These are phyloP conservation scores for Sebastes variabilis DNA, from an alignment of 2,797 vertebrate species.

Conservation along the genomic window DNA sequence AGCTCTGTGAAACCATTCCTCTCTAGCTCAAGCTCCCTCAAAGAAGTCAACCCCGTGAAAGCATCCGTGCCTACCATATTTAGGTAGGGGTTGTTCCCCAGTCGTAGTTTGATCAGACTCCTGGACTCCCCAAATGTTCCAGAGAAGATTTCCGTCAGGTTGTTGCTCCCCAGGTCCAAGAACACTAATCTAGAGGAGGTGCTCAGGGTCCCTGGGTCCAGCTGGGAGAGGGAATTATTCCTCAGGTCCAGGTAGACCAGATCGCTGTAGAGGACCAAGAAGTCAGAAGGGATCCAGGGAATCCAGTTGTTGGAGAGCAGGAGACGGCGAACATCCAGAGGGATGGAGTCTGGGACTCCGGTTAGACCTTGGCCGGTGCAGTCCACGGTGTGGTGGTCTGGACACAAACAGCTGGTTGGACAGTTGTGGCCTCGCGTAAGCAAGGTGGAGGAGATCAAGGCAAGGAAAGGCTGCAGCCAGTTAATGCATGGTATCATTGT, in stretches of 20 bases:
- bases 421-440: slow-evolving; percentile 80
- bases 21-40: slow-evolving; percentile 91
- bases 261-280: slow-evolving; percentile 92
- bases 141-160: slow-evolving; percentile 88
- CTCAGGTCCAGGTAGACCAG: slow-evolving; percentile 92
- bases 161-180: slow-evolving; percentile 92
- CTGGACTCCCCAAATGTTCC: slow-evolving; percentile 88
- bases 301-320: slow-evolving; percentile 92
- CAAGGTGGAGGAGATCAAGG: slow-evolving; percentile 81
- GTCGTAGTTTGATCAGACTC: slow-evolving; percentile 88
- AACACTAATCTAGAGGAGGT: slow-evolving; percentile 89
- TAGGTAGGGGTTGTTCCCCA: slow-evolving; percentile 89
- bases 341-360: slow-evolving; percentile 87
- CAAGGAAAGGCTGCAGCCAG: slow-evolving; percentile 84
- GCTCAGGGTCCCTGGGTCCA: slow-evolving; percentile 90
- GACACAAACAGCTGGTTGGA: slow-evolving; percentile 89
- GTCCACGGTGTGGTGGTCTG: slow-evolving; percentile 92
- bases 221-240: slow-evolving; percentile 89
- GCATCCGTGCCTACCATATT: slow-evolving; percentile 85
- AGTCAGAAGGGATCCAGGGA: slow-evolving; percentile 88
- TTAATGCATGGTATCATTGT: slow-evolving; percentile 88
- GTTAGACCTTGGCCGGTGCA: slow-evolving; percentile 89
- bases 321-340: slow-evolving; percentile 90
- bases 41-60: slow-evolving; percentile 87
- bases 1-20: slow-evolving; percentile 86